Evolutionary conservation across 92 coral and sea anemone species (phyloP).

Genomic region (Parazoanthus darwini): DNA sequence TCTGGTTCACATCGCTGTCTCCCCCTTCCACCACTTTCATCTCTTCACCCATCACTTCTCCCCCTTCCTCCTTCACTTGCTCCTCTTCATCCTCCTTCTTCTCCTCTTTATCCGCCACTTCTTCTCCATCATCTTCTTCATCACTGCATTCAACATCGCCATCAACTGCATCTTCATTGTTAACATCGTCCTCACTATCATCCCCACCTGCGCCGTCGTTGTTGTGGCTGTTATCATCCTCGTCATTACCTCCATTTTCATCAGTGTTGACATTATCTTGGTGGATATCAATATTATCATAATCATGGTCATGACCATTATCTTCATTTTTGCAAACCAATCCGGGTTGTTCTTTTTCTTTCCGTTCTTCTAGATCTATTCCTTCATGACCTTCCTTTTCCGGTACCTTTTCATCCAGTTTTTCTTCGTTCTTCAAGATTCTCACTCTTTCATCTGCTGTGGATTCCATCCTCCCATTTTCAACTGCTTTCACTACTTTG

Average conservation of each 20-base stretch:
- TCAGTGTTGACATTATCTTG: neutral
- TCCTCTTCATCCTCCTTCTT: too few relatives aligned
- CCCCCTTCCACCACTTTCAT: too few relatives aligned
- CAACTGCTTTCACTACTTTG: neutral
- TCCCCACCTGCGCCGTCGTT: neutral
- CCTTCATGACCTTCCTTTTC: neutral
- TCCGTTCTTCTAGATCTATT: neutral
- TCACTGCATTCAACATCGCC: too few relatives aligned
- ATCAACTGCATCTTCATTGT: neutral
- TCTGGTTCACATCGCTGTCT: neutral
- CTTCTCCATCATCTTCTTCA: neutral
- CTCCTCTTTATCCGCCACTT: neutral
- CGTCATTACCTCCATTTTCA: neutral
- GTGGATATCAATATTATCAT: neutral
- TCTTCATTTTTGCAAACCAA: neutral
- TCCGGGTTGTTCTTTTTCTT: neutral
- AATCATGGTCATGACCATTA: neutral
- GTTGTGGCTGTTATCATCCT: neutral
- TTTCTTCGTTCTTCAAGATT: neutral
- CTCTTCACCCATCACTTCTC: neutral
- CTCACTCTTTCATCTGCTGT: neutral
- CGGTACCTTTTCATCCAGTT: neutral
- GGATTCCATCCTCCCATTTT: neutral
- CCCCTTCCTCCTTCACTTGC: too few relatives aligned
- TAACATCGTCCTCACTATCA: neutral